Base-by-base conservation (phyloP, 2,797 vertebrate genomes). In the Oceanodroma leucorhoa region DNA sequence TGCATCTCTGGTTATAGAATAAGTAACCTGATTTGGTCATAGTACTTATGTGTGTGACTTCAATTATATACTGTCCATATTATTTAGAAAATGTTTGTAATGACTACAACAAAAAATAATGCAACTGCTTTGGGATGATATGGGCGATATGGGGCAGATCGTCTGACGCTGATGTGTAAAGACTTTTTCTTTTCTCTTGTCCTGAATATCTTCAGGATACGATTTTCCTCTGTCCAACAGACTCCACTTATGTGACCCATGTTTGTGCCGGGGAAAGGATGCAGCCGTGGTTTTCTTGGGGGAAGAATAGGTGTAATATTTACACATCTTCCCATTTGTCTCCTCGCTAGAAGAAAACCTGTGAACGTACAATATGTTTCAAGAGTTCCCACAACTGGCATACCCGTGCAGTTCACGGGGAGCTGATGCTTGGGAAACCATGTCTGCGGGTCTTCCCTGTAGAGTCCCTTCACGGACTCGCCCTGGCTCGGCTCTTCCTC, bases 391-490 rank as follows among this genome's bases (percentile, higher is more conserved):
- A n/a, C 29, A 79, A 2, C 41, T 75, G 53, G 20, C 29, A 9
- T 20, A 30, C 57, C 67, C 0, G 1, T 67, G 57, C 10, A 8
- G 32, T 43, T 86, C 34, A 55, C 0, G 1, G 53, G 22, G 23
- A 85, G 26, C 22, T 45, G 43, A 38, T 64, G 64, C 62, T 51
- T 64, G 21, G 51, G 50, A 70, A 89, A 50, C 54, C 12, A 6
- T 11, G 8, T 53, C 27, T 55, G 13, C 6, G 14, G 6, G 48
- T 73, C 69, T 69, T 77, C 30, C 30, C 17, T 0, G 1, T 16
- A 18, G 36, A 64, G 41, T 64, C 38, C 20, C 43, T 60, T 54
- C 26, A 18, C 0, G 1, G 40, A 64, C 15, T 80, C 0, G 0
- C 20, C 26, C 10, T 53, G 38, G 6, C 50, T 71, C 0, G 1